phyloP scores from a whole-genome alignment of 2,888 invertebrate genomes.

The Rhagophthalmus giganteus region DNA sequence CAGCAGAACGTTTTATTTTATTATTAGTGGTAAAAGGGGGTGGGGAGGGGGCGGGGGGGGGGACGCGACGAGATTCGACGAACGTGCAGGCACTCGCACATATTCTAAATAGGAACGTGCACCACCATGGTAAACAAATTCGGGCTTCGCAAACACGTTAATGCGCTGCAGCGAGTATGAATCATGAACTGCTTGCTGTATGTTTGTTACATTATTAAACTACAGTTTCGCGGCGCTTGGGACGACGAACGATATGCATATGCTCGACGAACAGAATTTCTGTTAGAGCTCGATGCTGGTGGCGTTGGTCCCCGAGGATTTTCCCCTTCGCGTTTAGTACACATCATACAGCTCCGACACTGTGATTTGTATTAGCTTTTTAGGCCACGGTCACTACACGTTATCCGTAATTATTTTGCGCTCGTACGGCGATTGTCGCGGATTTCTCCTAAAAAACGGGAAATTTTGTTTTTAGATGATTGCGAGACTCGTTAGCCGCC shows the following conservation, averaged over 20 bases:
- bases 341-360: conserved; percentile 23
- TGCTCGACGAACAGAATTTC: conserved; percentile 31
- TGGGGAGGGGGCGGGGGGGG: no score
- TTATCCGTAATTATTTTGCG: background rate
- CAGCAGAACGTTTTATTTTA: conserved; percentile 33
- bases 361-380: conserved; percentile 21
- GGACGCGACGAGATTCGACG: conserved; percentile 12
- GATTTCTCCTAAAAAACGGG: background rate
- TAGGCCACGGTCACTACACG: conserved; percentile 20
- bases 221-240: conserved; percentile 43
- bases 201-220: conserved; percentile 48
- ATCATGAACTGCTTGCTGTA: conserved; percentile 43
- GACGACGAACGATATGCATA: conserved; percentile 45
- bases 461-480: no score
- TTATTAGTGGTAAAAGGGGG: no score
- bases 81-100: conserved; percentile 22
- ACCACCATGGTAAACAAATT: conserved; percentile 44
- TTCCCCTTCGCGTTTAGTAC: conserved; percentile 30
- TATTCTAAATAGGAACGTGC: conserved; percentile 33
- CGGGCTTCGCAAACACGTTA: conserved; percentile 45
- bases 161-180: conserved; percentile 43
- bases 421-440: background rate
- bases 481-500: no score
- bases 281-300: conserved; percentile 19
- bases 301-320: conserved; percentile 25